Evolutionary conservation across 2,797 vertebrate species (phyloP).

Genomic region (Gambelia wislizenii): DNA sequence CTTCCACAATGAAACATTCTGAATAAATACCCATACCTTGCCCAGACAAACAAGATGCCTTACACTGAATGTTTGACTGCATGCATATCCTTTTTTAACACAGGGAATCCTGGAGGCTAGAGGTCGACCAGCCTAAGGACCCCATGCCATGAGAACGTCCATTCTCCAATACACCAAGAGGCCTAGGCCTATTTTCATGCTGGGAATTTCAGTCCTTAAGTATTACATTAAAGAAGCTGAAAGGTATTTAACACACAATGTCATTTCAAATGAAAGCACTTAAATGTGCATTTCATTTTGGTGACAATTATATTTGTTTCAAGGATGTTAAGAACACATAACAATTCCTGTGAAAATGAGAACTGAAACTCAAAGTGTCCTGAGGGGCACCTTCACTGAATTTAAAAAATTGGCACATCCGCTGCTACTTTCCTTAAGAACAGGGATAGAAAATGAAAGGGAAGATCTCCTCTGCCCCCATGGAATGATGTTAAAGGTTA

Average conservation of each 20-base stretch:
- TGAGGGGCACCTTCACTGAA: not conserved
- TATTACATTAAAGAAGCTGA: not conserved
- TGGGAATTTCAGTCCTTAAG: not conserved
- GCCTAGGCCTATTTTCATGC: not conserved
- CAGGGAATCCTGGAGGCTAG: not conserved
- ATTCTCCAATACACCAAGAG: not conserved
- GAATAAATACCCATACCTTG: not conserved
- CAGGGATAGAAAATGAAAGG: not conserved
- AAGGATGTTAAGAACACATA: not conserved
- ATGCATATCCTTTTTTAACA: not conserved
- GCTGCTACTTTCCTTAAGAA: not conserved
- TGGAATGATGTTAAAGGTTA: not conserved
- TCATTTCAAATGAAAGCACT: not conserved
- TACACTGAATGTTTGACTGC: not conserved
- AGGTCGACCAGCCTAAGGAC: too few relatives aligned
- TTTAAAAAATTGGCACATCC: not conserved
- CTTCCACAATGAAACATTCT: not conserved
- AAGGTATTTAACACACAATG: not conserved
- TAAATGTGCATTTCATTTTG: slow-evolving; percentile 11
- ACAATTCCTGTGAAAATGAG: slow-evolving; percentile 16
- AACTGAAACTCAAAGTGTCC: not conserved
- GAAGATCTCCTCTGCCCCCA: not conserved
- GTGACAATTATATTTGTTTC: slow-evolving; percentile 2
- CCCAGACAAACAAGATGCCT: not conserved
- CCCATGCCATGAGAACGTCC: not conserved